phyloP scores from a whole-genome alignment of 1,140 invertebrate genomes.

The Phymastichus coffea region DNA sequence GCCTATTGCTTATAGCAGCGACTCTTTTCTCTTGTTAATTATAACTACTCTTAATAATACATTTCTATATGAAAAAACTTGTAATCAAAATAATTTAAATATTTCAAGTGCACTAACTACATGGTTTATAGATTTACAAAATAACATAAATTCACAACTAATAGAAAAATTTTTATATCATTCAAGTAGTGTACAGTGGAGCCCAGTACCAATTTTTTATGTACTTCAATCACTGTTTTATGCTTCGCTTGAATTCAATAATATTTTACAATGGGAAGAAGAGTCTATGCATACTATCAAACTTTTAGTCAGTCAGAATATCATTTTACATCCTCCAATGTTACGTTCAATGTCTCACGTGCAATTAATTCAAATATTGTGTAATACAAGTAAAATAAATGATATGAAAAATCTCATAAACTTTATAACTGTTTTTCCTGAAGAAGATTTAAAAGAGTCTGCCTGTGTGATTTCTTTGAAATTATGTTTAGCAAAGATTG shows the following conservation, averaged over 20 bases:
- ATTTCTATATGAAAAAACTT: constrained; percentile 40
- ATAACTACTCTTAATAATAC: constrained; percentile 39
- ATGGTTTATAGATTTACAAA: constrained; percentile 23
- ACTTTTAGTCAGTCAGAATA: constrained; percentile 33
- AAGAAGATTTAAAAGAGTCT: constrained; percentile 16
- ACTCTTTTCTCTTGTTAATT: constrained; percentile 36
- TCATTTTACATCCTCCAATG: constrained; percentile 35
- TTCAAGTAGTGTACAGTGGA: constrained; percentile 36
- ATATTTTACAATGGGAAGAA: constrained; percentile 21
- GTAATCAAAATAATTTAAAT: constrained; percentile 26
- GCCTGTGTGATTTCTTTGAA: background rate
- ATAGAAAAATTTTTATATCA: constrained; percentile 16
- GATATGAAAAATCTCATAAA: constrained; percentile 24
- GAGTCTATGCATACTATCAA: constrained; percentile 32
- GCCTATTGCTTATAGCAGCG: constrained; percentile 19
- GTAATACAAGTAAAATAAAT: constrained; percentile 9
- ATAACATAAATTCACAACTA: constrained; percentile 1
- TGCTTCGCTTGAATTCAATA: background rate
- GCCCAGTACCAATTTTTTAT: constrained; percentile 48
- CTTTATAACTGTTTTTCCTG: constrained; percentile 32
- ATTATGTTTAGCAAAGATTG: constrained; percentile 8
- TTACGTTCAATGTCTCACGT: constrained; percentile 35
- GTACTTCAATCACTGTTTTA: constrained; percentile 23
- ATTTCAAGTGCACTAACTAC: constrained; percentile 33
- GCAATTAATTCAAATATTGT: constrained; percentile 34